Percentiles rank a stretch among this genome's conserved stretches.
Conservation (phyloP, 1,140 invertebrate genomes). For the Melitaea cinxia region DNA sequence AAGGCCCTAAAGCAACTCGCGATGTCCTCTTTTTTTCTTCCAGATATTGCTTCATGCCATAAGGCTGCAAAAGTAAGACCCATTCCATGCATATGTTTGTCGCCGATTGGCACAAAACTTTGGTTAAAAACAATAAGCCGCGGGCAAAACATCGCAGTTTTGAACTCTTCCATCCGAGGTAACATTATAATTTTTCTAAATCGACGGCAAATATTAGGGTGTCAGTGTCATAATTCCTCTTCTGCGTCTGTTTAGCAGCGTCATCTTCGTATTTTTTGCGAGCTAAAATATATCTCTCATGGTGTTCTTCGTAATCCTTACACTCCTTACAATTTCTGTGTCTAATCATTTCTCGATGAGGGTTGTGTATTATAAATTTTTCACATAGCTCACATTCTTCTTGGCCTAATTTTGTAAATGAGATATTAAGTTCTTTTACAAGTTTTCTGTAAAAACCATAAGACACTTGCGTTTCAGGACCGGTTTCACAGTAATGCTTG, state of each 20-base stretch:
- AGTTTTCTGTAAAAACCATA: not conserved
- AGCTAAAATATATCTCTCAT: not conserved
- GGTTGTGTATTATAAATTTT: not conserved
- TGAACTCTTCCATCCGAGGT: not conserved
- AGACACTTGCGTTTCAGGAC: not conserved
- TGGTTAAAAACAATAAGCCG: conserved; percentile 27
- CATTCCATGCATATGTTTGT: conserved; percentile 13
- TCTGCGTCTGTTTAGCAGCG: not conserved
- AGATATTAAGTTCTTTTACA: not conserved
- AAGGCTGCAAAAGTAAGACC: conserved; percentile 23
- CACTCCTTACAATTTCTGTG: not conserved
- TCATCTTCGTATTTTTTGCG: not conserved
- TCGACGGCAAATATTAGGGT: not conserved
- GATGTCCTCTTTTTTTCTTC: conserved; percentile 36
- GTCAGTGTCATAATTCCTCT: not conserved
- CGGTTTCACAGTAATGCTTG: not conserved
- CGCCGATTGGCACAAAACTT: conserved; percentile 25
- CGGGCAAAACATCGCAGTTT: conserved; percentile 23
- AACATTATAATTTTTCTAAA: not conserved
- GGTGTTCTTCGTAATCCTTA: conserved; percentile 1
- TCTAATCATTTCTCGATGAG: not conserved
- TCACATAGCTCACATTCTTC: not conserved
- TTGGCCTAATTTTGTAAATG: not conserved
- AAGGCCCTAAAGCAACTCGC: conserved; percentile 24
- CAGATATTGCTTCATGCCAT: conserved; percentile 39